These are phyloP conservation scores for Xylota segnis DNA, from an alignment of 2,888 invertebrate genomes.

Conservation along the genomic window DNA sequence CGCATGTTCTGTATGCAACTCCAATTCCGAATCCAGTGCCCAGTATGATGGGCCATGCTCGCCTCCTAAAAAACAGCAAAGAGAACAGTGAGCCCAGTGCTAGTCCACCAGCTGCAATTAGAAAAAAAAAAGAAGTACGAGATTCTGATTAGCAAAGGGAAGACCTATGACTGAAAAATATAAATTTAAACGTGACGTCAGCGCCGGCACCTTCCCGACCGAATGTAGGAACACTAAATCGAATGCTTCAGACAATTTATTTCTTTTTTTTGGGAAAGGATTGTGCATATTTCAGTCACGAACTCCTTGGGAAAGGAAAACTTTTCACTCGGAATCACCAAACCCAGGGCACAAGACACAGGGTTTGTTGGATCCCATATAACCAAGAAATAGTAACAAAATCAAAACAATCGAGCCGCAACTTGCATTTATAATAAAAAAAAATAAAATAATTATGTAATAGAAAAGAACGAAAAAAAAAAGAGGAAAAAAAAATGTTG, in stretches of 20 bases:
- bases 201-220: background rate
- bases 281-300: no score
- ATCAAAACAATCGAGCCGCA: slow-evolving; percentile 7
- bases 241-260: no score
- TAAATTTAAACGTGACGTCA: slow-evolving; percentile 10
- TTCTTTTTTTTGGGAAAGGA: no score
- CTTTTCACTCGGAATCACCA: no score
- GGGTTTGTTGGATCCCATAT: background rate
- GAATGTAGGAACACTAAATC: no score
- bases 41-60: slow-evolving; percentile 94
- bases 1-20: slow-evolving; percentile 87
- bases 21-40: slow-evolving; percentile 96
- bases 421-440: slow-evolving; percentile 21
- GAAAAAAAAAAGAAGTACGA: slow-evolving; percentile 10
- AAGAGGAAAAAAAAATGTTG: slow-evolving; percentile 49
- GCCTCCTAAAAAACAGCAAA: slow-evolving; percentile 91
- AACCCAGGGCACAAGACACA: background rate
- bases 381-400: background rate
- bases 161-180: background rate
- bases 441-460: slow-evolving; percentile 71
- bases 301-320: no score
- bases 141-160: background rate
- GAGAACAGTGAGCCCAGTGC: slow-evolving; percentile 93
- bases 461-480: slow-evolving; percentile 2
- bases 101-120: slow-evolving; percentile 91